Percentiles rank a stretch among this genome's conserved stretches.
Conservation (phyloP, 2,113 vertebrate species). For the human (Homo sapiens) region GRCh38 chr15:86029501-86030000, state of each 20-base stretch:
- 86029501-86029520: not conserved
- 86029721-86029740: not conserved
- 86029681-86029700: not conserved
- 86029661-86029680: not conserved
- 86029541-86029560: not conserved
- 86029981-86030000: not conserved
- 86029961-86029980: not conserved
- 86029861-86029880: not conserved
- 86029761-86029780: not conserved
- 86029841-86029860: not conserved
- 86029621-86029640: not conserved
- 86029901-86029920: not conserved
- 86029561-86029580: not conserved
- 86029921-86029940: not conserved
- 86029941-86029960: not conserved
- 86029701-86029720: not conserved
- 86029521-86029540: not conserved
- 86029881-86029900: not conserved
- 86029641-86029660: not conserved
- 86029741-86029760: not conserved
- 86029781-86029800: rapidly evolving
- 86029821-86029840: not conserved
- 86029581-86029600: not conserved
- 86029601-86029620: not conserved
- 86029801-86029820: not conserved